Evolutionary conservation across 1,140 invertebrate genomes (phyloP), one percentile per base, ranked within the genome.

Genomic region (Maniola jurtina): DNA sequence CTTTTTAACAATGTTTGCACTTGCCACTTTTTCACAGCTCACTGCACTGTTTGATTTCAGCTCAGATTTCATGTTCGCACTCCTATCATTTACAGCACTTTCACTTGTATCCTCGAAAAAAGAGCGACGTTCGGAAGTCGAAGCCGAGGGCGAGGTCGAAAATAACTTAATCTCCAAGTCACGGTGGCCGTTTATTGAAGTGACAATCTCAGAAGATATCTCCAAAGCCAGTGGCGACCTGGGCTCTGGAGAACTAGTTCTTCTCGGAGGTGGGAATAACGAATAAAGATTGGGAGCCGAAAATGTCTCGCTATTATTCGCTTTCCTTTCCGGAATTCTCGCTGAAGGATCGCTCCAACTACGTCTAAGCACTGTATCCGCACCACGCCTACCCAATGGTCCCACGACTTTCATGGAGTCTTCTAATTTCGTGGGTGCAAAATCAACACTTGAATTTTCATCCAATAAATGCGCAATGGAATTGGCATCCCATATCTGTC

Each of bases 161-260:
- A 94, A 95, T 84, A 96, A 94, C 76, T 95, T 95, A 76, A 96
- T 96, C 85, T 96, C 95, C 72, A 96, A 86, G 82, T 96, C 95
- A 55, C 95, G 91, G 77, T 95, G 95, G 5, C 95, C 95, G 79
- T 95, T 95, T 54, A 93, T 93, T 63, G 95, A 95, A 16, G 95
- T 95, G 38, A 96, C 94, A 64, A 96, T 95, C 73, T 95, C 94
- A 13, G 95, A 95, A 0, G 94, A 95, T n/a, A 96, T 94, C 80
- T 95, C 93, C 60, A 95, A 85, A 57, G 80, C 84, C 55, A 84
- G 77, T 59, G 77, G 83, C 47, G 71, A 88, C 54, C 83, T 80
- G 50, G 87, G 84, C 68, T 89, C 87, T 10, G 81, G 88, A 67
- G 78, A 88, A 77, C 85, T 91, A 75, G 71, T 88, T 80, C 68